phyloP scores from a whole-genome alignment of 2,797 vertebrate species.

The Adelosebastes latens region DNA sequence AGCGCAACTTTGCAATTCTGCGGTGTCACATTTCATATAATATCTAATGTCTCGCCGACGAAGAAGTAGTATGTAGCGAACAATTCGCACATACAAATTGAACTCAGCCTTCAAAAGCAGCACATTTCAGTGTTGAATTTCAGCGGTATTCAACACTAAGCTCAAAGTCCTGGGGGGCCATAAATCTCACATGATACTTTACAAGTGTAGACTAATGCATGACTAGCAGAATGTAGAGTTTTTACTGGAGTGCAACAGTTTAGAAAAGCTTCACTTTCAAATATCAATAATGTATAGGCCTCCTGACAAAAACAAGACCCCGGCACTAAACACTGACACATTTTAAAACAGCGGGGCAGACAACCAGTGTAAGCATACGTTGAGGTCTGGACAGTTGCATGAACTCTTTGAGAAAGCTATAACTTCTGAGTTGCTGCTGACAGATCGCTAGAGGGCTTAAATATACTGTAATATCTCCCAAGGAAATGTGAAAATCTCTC shows the following conservation, averaged over 20 bases:
- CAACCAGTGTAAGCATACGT: constrained; percentile 23
- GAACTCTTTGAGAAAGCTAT: constrained; percentile 9
- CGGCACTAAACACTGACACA: constrained; percentile 22
- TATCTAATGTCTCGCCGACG: neutral
- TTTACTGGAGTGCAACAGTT: constrained; percentile 31
- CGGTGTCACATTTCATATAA: neutral
- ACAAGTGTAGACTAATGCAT: neutral
- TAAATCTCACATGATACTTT: constrained; percentile 19
- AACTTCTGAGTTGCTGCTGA: neutral
- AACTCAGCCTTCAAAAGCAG: neutral
- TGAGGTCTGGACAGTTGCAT: constrained; percentile 28
- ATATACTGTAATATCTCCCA: neutral
- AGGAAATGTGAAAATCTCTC: neutral
- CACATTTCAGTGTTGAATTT: neutral
- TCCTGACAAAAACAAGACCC: constrained; percentile 40
- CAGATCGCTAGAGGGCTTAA: constrained; percentile 3
- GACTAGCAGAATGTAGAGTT: neutral
- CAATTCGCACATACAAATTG: neutral
- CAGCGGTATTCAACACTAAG: neutral
- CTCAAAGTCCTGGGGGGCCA: neutral
- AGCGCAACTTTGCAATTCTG: neutral
- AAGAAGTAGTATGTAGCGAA: neutral
- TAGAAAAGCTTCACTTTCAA: constrained; percentile 42
- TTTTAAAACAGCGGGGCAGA: constrained; percentile 41
- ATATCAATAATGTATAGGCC: constrained; percentile 42